phyloP scores from a whole-genome alignment of 1,140 invertebrate genomes.

The Apis cerana region DNA sequence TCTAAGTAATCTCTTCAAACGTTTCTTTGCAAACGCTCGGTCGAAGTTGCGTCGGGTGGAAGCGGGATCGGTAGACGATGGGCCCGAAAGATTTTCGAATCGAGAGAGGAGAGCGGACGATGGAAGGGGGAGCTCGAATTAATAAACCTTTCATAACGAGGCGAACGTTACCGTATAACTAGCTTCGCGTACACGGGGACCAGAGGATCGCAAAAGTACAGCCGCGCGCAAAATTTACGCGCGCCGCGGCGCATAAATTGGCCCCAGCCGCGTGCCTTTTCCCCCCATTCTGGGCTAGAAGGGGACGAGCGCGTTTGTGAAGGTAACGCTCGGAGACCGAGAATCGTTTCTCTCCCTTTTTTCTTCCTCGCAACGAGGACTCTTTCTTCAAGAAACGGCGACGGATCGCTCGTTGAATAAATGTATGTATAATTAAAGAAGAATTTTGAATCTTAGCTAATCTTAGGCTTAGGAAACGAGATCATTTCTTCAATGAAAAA shows the following conservation, averaged over 20 bases:
- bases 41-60: too few relatives aligned
- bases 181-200: conserved; percentile 11
- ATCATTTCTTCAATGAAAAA: too few relatives aligned
- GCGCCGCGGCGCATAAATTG: conserved; percentile 16
- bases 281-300: not conserved
- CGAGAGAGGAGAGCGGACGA: not conserved
- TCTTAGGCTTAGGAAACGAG: too few relatives aligned
- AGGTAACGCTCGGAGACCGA: not conserved
- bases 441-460: too few relatives aligned
- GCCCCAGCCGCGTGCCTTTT: not conserved
- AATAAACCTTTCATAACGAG: conserved; percentile 48
- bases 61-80: too few relatives aligned
- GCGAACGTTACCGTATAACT: conserved; percentile 43
- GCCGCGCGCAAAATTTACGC: conserved; percentile 28
- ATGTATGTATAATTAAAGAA: too few relatives aligned
- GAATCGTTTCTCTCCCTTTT: too few relatives aligned
- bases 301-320: not conserved
- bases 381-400: too few relatives aligned
- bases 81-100: not conserved
- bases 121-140: conserved; percentile 8
- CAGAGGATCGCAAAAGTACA: conserved; percentile 25
- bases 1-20: too few relatives aligned
- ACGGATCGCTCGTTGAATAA: too few relatives aligned
- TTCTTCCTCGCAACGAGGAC: too few relatives aligned
- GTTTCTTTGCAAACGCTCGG: too few relatives aligned